Percentiles rank a stretch among this genome's conserved stretches.
Evolutionary conservation across 2,888 invertebrate species (phyloP).

Genomic region (Phytoseiulus persimilis): DNA sequence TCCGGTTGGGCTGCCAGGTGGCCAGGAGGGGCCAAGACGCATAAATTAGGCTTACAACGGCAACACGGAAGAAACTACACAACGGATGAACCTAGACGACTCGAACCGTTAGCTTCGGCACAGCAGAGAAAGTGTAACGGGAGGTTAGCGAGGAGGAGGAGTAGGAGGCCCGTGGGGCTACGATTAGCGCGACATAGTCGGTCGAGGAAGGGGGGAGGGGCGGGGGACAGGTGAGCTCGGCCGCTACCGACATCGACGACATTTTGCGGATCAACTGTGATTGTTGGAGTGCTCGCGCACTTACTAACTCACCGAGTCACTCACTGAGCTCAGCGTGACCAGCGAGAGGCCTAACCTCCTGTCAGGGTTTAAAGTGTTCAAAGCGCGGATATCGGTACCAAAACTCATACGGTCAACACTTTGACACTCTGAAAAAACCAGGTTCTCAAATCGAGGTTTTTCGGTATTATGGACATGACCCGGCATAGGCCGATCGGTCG

Average conservation of each 20-base stretch:
- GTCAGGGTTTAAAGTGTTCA: too few species aligned
- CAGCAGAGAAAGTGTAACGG: background rate
- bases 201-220: background rate
- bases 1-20: background rate
- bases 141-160: background rate
- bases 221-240: background rate
- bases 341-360: background rate
- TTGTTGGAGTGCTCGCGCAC: background rate
- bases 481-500: too few species aligned
- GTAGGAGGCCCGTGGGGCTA: background rate
- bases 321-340: background rate
- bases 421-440: too few species aligned
- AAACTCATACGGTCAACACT: too few species aligned
- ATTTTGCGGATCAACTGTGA: background rate
- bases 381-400: too few species aligned
- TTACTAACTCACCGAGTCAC: background rate
- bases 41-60: background rate
- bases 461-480: too few species aligned
- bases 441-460: too few species aligned
- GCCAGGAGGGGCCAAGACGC: conserved; percentile 5
- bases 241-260: background rate
- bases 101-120: background rate
- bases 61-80: background rate
- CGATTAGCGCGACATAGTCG: background rate
- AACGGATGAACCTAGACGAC: background rate